These are phyloP conservation scores for Tanaodytes sp. DNA, from an alignment of 2,888 invertebrate species.

Conservation along the genomic window DNA sequence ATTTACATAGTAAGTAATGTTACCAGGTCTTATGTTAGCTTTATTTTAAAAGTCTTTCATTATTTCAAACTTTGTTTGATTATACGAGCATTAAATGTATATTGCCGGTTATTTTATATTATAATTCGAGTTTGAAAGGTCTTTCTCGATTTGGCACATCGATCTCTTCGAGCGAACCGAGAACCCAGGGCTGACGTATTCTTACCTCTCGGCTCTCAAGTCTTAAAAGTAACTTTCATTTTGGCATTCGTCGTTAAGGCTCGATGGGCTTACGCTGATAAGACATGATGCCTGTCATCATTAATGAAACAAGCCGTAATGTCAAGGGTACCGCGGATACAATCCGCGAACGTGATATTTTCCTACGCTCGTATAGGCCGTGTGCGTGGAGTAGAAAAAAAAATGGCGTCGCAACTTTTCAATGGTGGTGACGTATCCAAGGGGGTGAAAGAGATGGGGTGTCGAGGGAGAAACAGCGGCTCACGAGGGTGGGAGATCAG, in stretches of 20 bases:
- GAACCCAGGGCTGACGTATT: slow-evolving; percentile 43
- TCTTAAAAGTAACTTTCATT: slow-evolving; percentile 47
- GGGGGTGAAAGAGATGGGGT: slow-evolving; percentile 56
- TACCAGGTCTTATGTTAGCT: too few relatives aligned
- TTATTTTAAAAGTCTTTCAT: too few relatives aligned
- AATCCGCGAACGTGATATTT: slow-evolving; percentile 41
- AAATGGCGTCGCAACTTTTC: slow-evolving; percentile 64
- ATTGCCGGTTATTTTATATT: too few relatives aligned
- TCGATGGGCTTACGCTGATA: slow-evolving; percentile 41
- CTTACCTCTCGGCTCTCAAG: slow-evolving; percentile 30
- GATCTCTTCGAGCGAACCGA: slow-evolving; percentile 34
- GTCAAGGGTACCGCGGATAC: slow-evolving; percentile 46
- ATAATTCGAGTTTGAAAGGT: too few relatives aligned
- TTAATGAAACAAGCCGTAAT: slow-evolving; percentile 47
- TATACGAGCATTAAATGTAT: background rate
- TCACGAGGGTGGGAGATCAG: slow-evolving; percentile 52
- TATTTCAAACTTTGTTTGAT: too few relatives aligned
- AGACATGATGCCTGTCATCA: slow-evolving; percentile 41
- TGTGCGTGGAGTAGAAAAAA: slow-evolving; percentile 62
- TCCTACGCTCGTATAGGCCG: slow-evolving; percentile 47
- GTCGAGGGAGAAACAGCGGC: slow-evolving; percentile 57
- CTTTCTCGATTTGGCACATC: too few relatives aligned
- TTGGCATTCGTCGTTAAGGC: slow-evolving; percentile 39
- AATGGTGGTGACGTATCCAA: slow-evolving; percentile 61
- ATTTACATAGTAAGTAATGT: too few relatives aligned